These are phyloP conservation scores for Calephelis virginiensis DNA, from an alignment of 1,140 invertebrate genomes.

Conservation along the genomic window DNA sequence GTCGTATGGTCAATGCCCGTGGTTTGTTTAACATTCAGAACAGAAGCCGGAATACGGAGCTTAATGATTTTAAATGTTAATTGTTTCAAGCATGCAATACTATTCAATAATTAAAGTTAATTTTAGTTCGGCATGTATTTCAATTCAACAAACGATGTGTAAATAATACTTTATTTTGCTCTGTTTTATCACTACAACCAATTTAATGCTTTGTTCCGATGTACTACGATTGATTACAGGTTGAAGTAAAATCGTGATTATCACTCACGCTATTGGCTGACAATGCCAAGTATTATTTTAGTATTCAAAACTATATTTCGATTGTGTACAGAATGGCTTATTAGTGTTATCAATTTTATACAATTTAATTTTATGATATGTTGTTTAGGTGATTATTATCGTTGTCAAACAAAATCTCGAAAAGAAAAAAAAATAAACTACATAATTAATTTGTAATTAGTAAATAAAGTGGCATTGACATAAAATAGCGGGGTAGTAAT, in stretches of 20 bases:
- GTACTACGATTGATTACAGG: not conserved
- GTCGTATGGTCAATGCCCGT: not conserved
- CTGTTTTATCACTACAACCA: conserved; percentile 18
- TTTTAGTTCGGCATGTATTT: conserved; percentile 26
- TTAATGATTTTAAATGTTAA: conserved; percentile 17
- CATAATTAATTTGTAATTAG: too few relatives aligned
- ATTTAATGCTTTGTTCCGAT: conserved; percentile 15
- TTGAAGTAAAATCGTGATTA: not conserved
- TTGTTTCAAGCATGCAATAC: conserved; percentile 18
- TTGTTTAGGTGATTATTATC: not conserved
- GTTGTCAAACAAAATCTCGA: not conserved
- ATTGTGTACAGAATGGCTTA: conserved; percentile 4
- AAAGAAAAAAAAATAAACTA: too few relatives aligned
- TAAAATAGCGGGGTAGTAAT: too few relatives aligned
- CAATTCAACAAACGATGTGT: conserved; percentile 33
- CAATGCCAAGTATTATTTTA: conserved; percentile 5
- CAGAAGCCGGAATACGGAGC: not conserved
- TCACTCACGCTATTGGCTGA: conserved; percentile 9
- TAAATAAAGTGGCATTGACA: too few relatives aligned
- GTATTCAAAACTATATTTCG: not conserved
- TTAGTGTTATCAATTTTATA: not conserved
- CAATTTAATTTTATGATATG: conserved; percentile 1
- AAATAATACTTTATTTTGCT: conserved; percentile 35
- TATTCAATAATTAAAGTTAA: conserved; percentile 24
- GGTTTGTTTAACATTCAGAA: not conserved